These are phyloP conservation scores for Nemotelus pantherinus DNA, from an alignment of 2,888 invertebrate species.

Conservation along the genomic window DNA sequence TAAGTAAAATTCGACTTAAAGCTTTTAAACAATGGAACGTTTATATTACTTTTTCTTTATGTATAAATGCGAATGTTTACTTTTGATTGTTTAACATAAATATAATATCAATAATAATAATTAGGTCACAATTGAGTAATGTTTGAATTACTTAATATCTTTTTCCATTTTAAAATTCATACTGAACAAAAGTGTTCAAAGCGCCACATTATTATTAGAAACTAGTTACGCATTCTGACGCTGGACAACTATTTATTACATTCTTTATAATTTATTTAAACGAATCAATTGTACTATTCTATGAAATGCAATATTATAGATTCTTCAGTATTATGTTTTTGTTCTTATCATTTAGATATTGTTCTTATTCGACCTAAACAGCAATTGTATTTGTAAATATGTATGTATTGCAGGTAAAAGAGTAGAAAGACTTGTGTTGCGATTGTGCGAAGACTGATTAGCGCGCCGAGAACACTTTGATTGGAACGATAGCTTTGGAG, in stretches of 20 bases:
- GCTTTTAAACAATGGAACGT: conserved; percentile 40
- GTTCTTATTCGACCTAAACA: conserved; percentile 8
- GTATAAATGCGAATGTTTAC: conserved; percentile 39
- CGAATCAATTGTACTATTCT: conserved; percentile 42
- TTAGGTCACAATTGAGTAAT: conserved; percentile 32
- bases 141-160: not conserved
- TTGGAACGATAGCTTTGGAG: conserved; percentile 31
- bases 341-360: conserved; percentile 3
- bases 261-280: conserved; percentile 11
- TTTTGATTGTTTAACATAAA: conserved; percentile 37
- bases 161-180: too few species aligned
- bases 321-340: conserved; percentile 13
- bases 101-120: conserved; percentile 39
- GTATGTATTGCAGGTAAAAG: conserved; percentile 38
- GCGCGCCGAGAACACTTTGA: conserved; percentile 24
- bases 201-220: conserved; percentile 12
- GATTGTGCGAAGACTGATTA: conserved; percentile 37
- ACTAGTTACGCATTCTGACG: not conserved
- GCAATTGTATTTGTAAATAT: conserved; percentile 29
- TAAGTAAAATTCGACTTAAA: not conserved
- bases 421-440: conserved; percentile 19
- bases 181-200: not conserved
- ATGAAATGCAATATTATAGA: conserved; percentile 32
- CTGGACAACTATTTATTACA: conserved; percentile 16
- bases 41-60: conserved; percentile 27